Evolutionary conservation across 2,888 invertebrate genomes (phyloP), one percentile per base, ranked within the genome.

Genomic region (Coleophora deauratella): DNA sequence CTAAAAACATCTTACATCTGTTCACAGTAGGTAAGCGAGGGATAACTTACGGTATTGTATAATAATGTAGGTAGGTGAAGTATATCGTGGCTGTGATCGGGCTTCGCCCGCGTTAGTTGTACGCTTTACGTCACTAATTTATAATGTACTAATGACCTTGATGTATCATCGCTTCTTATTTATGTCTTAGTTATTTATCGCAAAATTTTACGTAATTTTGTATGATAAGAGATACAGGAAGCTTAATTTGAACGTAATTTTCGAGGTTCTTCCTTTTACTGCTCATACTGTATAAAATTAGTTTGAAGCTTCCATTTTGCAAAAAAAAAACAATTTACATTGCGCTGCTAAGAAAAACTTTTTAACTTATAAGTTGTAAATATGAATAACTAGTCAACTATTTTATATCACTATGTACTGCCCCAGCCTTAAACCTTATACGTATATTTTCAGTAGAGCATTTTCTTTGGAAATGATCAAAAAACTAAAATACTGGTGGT

Each of bases 21-120:
- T n/a, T n/a, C 21, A 6, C 21, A 21, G 21, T 21, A 21, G 21
- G 21, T 21, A n/a, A n/a, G n/a, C n/a, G 21, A 4, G 21, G 21
- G 21, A 21, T 21, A n/a, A n/a, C n/a, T 66, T 72, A 70, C 62
- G 64, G 62, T 40, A 31, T 31, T 4, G 4, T n/a, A n/a, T n/a
- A n/a, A n/a, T n/a, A n/a, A n/a, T n/a, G n/a, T n/a, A n/a, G n/a
- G n/a, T 77, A 75, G 75, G 74, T 73, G 69, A 71, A 74, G 67
- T 79, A 72, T 80, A 79, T 66, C 71, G 79, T 81, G 84, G 84
- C 84, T 84, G 84, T 84, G 84, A 84, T 74, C 62, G 64, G 78
- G 81, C 60, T 67, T 57, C 51, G 52, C 77, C 71, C 69, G 64
- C 65, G 51, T 67, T 77, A 82, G 80, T 66, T 76, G 64, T 77